phyloP scores from a whole-genome alignment of 2,888 invertebrate genomes.

The Thysanoteuthis rhombus region DNA sequence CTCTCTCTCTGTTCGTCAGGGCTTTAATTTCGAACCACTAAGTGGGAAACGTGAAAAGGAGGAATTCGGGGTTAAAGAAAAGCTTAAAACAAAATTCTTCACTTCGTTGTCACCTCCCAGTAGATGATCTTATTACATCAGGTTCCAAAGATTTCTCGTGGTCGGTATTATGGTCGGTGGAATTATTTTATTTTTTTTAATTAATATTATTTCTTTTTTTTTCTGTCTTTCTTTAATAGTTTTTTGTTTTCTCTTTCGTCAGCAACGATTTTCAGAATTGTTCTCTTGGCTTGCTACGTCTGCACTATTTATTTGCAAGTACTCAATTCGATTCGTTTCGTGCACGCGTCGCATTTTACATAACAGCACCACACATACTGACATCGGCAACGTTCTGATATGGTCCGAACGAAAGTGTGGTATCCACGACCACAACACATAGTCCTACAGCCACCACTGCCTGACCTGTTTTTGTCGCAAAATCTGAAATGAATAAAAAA shows the following conservation, averaged over 20 bases:
- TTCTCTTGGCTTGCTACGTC: not conserved
- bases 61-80: not conserved
- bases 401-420: slow-evolving; percentile 76
- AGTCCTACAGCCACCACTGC: slow-evolving; percentile 79
- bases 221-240: no score
- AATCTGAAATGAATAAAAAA: slow-evolving; percentile 71
- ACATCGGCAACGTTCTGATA: slow-evolving; percentile 80
- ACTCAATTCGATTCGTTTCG: slow-evolving; percentile 77
- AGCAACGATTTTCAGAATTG: not conserved
- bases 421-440: slow-evolving; percentile 88
- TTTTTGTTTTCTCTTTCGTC: not conserved
- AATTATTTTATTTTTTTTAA: not conserved
- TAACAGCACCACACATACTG: slow-evolving; percentile 89
- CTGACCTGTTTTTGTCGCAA: slow-evolving; percentile 75
- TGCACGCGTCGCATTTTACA: slow-evolving; percentile 86
- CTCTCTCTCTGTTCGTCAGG: not conserved
- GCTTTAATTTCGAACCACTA: not conserved
- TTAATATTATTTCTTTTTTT: not conserved
- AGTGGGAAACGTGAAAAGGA: not conserved
- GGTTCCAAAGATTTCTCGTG: not conserved
- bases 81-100: not conserved
- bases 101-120: not conserved
- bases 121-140: not conserved
- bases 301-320: slow-evolving; percentile 72
- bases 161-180: not conserved